A percentile compares a stretch with the other conserved stretches of the same genome.
Evolutionary conservation across 2,888 invertebrate species (phyloP).

Genomic region (Cremastinae sp.): DNA sequence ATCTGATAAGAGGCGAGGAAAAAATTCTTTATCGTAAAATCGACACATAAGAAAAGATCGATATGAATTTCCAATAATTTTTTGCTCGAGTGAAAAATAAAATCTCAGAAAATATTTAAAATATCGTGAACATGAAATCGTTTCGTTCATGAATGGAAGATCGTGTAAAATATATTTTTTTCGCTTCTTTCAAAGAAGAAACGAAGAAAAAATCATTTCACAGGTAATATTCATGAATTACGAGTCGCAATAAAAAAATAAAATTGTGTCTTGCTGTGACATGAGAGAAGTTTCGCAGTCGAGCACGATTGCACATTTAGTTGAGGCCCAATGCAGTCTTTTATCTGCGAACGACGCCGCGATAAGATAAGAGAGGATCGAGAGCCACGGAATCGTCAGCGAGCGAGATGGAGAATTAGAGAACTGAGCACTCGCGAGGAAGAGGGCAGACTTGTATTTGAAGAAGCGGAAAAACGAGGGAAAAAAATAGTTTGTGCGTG

Average conservation of each 20-base stretch:
- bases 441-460: constrained; percentile 47
- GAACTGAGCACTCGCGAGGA: constrained; percentile 33
- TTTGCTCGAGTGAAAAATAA: neutral
- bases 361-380: constrained; percentile 56
- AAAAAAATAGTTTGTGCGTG: constrained; percentile 21
- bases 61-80: neutral
- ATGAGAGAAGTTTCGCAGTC: constrained; percentile 46
- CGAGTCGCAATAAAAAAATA: constrained; percentile 27
- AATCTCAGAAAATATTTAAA: constrained; percentile 8
- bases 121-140: too few species aligned
- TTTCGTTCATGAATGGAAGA: too few species aligned
- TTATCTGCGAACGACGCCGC: constrained; percentile 58
- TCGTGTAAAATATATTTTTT: neutral
- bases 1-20: neutral
- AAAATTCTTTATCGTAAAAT: neutral
- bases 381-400: constrained; percentile 45
- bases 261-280: constrained; percentile 19
- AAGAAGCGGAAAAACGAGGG: constrained; percentile 40
- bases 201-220: neutral
- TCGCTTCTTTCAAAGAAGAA: neutral
- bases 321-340: constrained; percentile 59
- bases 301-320: constrained; percentile 55
- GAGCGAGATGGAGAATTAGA: constrained; percentile 50
- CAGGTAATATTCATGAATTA: neutral
- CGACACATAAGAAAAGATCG: neutral